phyloP scores from a whole-genome alignment of 2,888 invertebrate species.

The Melipona bicolor region DNA sequence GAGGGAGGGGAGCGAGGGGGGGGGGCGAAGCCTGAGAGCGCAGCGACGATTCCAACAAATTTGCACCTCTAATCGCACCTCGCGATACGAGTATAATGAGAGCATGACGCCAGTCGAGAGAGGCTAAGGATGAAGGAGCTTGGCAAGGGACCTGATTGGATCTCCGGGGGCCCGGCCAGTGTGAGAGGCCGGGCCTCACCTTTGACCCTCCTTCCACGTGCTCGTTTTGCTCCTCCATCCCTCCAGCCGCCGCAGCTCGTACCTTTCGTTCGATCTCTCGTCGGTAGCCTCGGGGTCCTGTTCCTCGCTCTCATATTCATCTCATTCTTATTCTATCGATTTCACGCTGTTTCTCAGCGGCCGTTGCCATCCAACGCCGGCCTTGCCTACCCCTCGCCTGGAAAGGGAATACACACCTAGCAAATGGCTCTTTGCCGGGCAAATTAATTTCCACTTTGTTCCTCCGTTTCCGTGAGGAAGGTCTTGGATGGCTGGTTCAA shows the following conservation, averaged over 20 bases:
- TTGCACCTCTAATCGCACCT: constrained; percentile 74
- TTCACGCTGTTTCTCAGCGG: constrained; percentile 54
- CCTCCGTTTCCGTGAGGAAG: too few relatives aligned
- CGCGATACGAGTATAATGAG: constrained; percentile 79
- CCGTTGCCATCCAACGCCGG: constrained; percentile 10
- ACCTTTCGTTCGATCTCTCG: constrained; percentile 56
- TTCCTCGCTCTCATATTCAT: constrained; percentile 60
- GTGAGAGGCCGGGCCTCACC: constrained; percentile 82
- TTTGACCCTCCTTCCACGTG: constrained; percentile 76
- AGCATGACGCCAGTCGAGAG: constrained; percentile 75
- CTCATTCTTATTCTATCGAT: constrained; percentile 61
- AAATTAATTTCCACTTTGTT: constrained; percentile 39
- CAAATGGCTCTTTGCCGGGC: constrained; percentile 3
- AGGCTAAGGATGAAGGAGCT: constrained; percentile 73
- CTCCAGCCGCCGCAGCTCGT: constrained; percentile 51
- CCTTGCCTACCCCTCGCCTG: constrained; percentile 8
- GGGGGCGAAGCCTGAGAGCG: constrained; percentile 51
- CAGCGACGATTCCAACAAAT: constrained; percentile 71
- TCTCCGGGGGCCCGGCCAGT: constrained; percentile 78
- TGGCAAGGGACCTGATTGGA: constrained; percentile 79
- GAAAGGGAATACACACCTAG: constrained; percentile 5
- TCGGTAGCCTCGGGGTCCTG: constrained; percentile 54
- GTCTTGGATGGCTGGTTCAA: not conserved
- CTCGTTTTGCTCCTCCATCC: constrained; percentile 64
- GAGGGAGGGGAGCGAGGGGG: not conserved